These are phyloP conservation scores for Chloropsis cyanopogon DNA, from an alignment of 2,113 vertebrate species.

Conservation along the genomic window DNA sequence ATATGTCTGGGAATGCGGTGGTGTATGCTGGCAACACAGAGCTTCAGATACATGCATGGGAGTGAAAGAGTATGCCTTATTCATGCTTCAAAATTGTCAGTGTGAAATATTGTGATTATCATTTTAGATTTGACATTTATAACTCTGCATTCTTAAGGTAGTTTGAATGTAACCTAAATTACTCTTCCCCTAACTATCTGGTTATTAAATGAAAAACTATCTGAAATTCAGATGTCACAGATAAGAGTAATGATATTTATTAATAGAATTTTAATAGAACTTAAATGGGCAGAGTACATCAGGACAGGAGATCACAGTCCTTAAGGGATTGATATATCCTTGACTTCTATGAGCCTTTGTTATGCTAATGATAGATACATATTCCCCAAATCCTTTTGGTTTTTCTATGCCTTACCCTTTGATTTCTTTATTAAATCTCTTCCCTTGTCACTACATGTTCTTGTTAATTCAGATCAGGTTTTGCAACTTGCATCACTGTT, in stretches of 20 bases:
- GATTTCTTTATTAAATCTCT: conserved; percentile 42
- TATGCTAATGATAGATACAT: conserved; percentile 27
- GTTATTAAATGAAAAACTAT: too few relatives aligned
- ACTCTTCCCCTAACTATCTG: not conserved
- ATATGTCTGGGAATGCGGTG: not conserved
- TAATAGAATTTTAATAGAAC: not conserved
- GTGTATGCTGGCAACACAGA: not conserved
- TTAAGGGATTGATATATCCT: conserved; percentile 8
- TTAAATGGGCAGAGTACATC: not conserved
- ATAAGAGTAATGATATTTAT: conserved; percentile 12
- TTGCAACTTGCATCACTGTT: not conserved
- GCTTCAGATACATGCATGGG: not conserved
- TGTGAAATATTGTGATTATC: not conserved
- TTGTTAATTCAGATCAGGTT: conserved; percentile 9
- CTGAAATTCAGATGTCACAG: conserved; percentile 7
- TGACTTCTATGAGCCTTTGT: conserved; percentile 19
- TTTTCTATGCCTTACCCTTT: not conserved
- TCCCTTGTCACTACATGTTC: not conserved
- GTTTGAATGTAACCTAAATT: not conserved
- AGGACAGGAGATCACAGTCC: conserved; percentile 12
- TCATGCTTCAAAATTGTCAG: not conserved
- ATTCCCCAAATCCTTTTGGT: not conserved
- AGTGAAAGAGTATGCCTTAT: not conserved
- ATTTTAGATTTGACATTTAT: not conserved
- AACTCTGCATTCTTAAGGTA: not conserved